Conservation (phyloP, 2,113 vertebrate species). For the Oenanthe melanoleuca region DNA sequence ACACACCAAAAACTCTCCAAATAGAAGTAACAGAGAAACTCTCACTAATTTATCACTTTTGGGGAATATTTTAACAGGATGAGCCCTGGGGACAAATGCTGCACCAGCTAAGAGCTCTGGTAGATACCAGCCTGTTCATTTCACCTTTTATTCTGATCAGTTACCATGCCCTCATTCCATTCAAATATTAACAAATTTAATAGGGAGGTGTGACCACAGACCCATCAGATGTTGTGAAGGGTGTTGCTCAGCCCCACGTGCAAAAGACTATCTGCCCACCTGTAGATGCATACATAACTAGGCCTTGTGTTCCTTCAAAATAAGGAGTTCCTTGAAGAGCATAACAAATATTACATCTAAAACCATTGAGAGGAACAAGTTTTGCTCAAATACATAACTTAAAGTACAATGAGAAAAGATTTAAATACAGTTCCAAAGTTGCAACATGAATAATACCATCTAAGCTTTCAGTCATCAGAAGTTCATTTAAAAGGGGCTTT, state of each 20-base stretch:
- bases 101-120: background rate
- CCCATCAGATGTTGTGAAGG: background rate
- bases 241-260: background rate
- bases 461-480: background rate
- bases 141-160: background rate
- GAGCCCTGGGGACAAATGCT: background rate
- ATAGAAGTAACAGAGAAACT: background rate
- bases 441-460: background rate
- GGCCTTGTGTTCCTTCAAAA: background rate
- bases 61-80: background rate
- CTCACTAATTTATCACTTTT: background rate
- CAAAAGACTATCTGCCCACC: background rate
- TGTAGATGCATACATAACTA: background rate
- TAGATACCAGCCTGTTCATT: background rate
- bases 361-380: background rate
- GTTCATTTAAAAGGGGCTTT: background rate
- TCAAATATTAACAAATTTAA: background rate
- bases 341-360: background rate
- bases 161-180: background rate
- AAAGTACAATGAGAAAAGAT: background rate
- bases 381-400: background rate
- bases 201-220: fast-evolving
- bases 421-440: background rate
- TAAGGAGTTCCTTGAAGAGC: background rate
- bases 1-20: background rate